Percentiles rank a stretch among this genome's conserved stretches.
phyloP scores from a whole-genome alignment of 2,113 vertebrate genomes.

The Catharus fuscescens region DNA sequence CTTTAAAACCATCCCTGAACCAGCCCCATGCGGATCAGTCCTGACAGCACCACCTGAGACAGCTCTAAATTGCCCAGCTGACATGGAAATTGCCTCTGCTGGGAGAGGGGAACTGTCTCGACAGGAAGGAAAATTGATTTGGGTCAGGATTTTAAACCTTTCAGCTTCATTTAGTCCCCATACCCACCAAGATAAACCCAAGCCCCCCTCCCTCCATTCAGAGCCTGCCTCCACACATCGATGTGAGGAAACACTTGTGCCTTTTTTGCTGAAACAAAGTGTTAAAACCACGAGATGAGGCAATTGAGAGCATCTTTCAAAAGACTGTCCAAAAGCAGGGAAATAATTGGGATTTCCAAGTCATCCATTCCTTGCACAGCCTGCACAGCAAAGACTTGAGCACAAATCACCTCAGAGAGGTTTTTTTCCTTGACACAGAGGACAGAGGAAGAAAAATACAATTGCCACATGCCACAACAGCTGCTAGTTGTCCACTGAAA shows the following conservation, averaged over 20 bases:
- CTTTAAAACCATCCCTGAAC: neutral
- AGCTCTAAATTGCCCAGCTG: neutral
- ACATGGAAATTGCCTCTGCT: neutral
- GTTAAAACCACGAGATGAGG: neutral
- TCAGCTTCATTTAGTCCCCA: neutral
- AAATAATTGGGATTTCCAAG: neutral
- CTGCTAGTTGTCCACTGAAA: neutral
- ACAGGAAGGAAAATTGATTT: neutral
- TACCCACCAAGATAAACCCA: neutral
- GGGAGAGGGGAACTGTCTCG: neutral
- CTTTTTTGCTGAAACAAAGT: neutral
- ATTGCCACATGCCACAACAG: neutral
- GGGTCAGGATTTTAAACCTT: neutral
- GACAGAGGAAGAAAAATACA: neutral
- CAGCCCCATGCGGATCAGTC: fast-evolving
- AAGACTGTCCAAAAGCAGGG: neutral
- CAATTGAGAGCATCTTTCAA: neutral
- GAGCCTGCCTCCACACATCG: neutral
- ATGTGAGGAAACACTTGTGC: neutral
- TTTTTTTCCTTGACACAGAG: neutral
- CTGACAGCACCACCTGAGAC: neutral
- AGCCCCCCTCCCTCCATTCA: neutral
- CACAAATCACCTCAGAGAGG: fast-evolving
- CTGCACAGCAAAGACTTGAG: neutral
- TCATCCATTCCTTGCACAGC: neutral